Evolutionary conservation across 2,113 vertebrate genomes (phyloP).

Genomic region (Centropus bengalensis): DNA sequence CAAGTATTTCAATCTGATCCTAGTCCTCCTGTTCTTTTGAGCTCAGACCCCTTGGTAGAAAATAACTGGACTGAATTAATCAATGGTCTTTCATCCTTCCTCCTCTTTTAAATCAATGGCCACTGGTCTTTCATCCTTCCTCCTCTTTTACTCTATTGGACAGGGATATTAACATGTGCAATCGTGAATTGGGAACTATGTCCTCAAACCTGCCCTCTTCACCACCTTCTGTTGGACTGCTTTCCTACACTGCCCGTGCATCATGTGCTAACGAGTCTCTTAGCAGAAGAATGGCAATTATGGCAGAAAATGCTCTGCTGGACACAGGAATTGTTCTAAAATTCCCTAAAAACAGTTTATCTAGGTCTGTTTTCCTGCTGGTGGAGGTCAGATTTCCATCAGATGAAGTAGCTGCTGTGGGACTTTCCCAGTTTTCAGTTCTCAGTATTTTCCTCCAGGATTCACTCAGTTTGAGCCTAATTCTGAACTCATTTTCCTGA

Average conservation of each 20-base stretch:
- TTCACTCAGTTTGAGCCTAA: neutral
- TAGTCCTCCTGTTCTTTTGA: neutral
- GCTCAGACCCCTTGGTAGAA: neutral
- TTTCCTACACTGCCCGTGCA: neutral
- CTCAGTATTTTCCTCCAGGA: neutral
- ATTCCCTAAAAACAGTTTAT: neutral
- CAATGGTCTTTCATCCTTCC: neutral
- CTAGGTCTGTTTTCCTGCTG: neutral
- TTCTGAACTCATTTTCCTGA: neutral
- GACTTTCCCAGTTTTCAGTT: neutral
- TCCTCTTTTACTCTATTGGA: neutral
- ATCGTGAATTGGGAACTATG: neutral
- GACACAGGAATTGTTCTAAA: neutral
- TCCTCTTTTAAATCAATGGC: neutral
- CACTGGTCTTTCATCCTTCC: neutral
- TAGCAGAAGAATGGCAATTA: neutral
- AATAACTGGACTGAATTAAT: conserved; percentile 13
- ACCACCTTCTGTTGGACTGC: neutral
- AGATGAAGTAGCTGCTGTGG: neutral
- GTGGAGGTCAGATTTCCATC: conserved; percentile 1
- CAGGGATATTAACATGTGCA: neutral
- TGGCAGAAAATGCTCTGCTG: neutral
- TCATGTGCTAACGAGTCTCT: neutral
- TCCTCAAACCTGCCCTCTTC: neutral
- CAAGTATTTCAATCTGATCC: neutral